Conservation (phyloP, 2,113 vertebrate species). For the Rhipidura dahli region DNA sequence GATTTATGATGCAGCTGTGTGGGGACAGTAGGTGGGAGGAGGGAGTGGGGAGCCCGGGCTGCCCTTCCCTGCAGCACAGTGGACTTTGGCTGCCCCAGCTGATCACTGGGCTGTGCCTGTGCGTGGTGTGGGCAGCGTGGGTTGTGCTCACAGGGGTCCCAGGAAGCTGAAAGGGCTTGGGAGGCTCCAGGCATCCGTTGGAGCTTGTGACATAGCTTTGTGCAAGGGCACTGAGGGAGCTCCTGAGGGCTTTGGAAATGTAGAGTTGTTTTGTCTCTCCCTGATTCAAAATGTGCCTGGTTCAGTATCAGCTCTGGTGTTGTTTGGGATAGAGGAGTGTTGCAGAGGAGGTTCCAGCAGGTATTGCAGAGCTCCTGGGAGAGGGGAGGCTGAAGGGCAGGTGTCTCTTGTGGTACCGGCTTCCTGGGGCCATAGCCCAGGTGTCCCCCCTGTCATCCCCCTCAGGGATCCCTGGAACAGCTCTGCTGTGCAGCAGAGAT, state of each 20-base stretch:
- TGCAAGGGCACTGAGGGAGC: background rate
- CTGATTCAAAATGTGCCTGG: accelerated
- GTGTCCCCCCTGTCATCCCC: background rate
- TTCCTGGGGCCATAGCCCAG: background rate
- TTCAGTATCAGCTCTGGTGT: accelerated
- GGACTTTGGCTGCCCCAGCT: background rate
- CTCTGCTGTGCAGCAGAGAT: background rate
- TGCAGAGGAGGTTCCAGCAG: background rate
- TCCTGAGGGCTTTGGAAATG: background rate
- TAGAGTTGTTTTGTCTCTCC: background rate
- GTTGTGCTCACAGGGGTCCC: background rate
- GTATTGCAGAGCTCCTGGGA: background rate
- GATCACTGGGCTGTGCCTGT: background rate
- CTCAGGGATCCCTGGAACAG: background rate
- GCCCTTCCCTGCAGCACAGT: background rate
- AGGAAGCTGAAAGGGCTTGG: background rate
- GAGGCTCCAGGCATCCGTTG: accelerated
- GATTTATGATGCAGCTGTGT: background rate
- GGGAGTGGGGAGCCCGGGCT: background rate
- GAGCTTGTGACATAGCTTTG: background rate
- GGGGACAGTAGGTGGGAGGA: background rate
- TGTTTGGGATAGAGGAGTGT: background rate
- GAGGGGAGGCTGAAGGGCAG: background rate
- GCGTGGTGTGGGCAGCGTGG: accelerated
- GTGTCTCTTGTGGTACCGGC: background rate